Evolutionary conservation across 1,140 invertebrate species (phyloP).

Genomic region (Condylostylus longicornis): DNA sequence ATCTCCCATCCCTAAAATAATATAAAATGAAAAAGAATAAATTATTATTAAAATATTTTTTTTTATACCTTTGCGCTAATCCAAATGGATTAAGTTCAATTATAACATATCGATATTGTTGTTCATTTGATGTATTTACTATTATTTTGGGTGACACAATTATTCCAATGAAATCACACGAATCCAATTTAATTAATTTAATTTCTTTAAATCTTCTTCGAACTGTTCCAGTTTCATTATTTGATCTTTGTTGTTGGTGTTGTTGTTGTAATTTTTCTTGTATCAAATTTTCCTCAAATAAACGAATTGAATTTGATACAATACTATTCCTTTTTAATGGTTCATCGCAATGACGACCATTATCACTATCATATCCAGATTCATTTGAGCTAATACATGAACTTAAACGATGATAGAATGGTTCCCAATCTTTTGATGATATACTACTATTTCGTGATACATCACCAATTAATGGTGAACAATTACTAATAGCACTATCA

Average conservation of each 20-base stretch:
- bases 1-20: constrained; percentile 52
- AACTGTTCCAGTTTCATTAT: constrained; percentile 28
- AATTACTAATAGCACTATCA: constrained; percentile 13
- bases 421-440: constrained; percentile 32
- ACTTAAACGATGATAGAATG: constrained; percentile 40
- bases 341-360: constrained; percentile 37
- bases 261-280: constrained; percentile 5
- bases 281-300: background rate
- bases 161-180: constrained; percentile 53
- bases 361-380: constrained; percentile 68
- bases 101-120: constrained; percentile 60
- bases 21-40: background rate
- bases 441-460: constrained; percentile 31
- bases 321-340: background rate
- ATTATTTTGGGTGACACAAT: constrained; percentile 49
- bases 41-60: too few species aligned
- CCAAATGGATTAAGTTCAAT: constrained; percentile 66
- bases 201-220: constrained; percentile 38
- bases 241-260: constrained; percentile 23
- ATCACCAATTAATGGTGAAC: constrained; percentile 6
- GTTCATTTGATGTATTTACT: constrained; percentile 34
- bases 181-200: constrained; percentile 40
- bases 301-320: background rate
- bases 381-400: constrained; percentile 67
- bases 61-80: constrained; percentile 55